A percentile compares a stretch with the other conserved stretches of the same genome.
These are phyloP conservation scores for Indicator maculatus DNA, from an alignment of 2,113 vertebrate genomes.

Conservation along the genomic window DNA sequence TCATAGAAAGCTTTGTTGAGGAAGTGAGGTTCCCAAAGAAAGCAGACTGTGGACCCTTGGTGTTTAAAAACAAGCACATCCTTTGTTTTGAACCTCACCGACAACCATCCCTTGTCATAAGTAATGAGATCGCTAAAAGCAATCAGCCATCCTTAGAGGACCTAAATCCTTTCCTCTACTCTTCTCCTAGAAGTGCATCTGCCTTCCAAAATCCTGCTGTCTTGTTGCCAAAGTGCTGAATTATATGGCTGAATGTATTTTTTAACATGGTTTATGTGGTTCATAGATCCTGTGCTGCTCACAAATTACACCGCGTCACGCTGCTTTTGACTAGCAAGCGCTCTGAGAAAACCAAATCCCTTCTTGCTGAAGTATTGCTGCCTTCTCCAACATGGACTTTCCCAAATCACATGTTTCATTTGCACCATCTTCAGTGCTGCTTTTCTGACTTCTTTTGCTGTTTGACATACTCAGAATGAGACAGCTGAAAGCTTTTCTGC, in stretches of 20 bases:
- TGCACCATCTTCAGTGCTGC: not conserved
- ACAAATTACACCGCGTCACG: not conserved
- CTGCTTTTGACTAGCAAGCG: not conserved
- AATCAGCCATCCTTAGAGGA: not conserved
- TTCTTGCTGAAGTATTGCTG: not conserved
- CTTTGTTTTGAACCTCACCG: constrained; percentile 2
- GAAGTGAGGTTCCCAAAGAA: not conserved
- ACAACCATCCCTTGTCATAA: not conserved
- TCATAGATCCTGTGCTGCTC: not conserved
- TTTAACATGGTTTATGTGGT: not conserved
- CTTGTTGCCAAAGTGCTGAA: not conserved
- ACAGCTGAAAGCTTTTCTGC: not conserved
- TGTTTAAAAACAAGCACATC: not conserved
- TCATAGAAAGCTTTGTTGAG: not conserved
- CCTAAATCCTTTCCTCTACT: not conserved
- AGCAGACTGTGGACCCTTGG: not conserved
- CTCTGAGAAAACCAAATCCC: not conserved
- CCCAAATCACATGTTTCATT: not conserved
- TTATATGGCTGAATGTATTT: not conserved
- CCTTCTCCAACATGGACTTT: not conserved
- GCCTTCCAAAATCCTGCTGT: not conserved
- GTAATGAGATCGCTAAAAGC: not conserved
- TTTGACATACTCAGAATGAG: not conserved
- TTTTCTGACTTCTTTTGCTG: not conserved
- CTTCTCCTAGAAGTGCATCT: not conserved